phyloP scores from a whole-genome alignment of 2,797 vertebrate species.

The Sandelia bainsii region DNA sequence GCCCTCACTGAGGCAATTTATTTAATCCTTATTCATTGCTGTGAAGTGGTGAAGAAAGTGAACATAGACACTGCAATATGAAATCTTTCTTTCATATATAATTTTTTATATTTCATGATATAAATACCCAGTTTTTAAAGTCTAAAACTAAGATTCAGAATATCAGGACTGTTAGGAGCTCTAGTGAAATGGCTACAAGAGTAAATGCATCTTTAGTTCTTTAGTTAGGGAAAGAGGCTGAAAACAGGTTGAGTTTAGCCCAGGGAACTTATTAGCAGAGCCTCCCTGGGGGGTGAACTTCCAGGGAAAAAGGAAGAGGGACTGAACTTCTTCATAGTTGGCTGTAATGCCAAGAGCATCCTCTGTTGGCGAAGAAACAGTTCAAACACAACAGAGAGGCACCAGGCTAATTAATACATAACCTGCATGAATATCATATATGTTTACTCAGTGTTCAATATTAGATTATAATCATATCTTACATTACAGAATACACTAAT shows the following conservation, averaged over 20 bases:
- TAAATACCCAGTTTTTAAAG: conserved; percentile 40
- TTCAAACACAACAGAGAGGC: conserved; percentile 69
- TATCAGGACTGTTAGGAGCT: conserved; percentile 29
- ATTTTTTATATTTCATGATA: conserved; percentile 34
- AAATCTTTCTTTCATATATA: conserved; percentile 22
- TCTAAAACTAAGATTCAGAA: conserved; percentile 22
- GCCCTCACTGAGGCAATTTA: conserved; percentile 50
- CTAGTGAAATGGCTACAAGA: conserved; percentile 33
- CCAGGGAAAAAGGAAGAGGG: conserved; percentile 54
- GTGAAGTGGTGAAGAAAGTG: conserved; percentile 50
- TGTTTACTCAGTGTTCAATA: conserved; percentile 42
- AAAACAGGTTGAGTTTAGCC: conserved; percentile 72
- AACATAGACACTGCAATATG: conserved; percentile 18
- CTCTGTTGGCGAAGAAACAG: conserved; percentile 75
- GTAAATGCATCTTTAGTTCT: conserved; percentile 54
- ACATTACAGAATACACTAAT: conserved; percentile 41
- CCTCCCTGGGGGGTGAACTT: conserved; percentile 69
- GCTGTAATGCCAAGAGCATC: conserved; percentile 77
- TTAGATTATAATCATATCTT: conserved; percentile 40
- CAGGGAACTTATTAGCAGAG: conserved; percentile 78
- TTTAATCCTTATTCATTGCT: conserved; percentile 63
- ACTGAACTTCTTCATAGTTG: conserved; percentile 52
- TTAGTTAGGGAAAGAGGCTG: conserved; percentile 53
- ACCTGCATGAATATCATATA: conserved; percentile 69
- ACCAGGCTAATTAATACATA: conserved; percentile 69